These are phyloP conservation scores for Bimastos eiseni DNA, from an alignment of 2,888 invertebrate species.

Conservation along the genomic window DNA sequence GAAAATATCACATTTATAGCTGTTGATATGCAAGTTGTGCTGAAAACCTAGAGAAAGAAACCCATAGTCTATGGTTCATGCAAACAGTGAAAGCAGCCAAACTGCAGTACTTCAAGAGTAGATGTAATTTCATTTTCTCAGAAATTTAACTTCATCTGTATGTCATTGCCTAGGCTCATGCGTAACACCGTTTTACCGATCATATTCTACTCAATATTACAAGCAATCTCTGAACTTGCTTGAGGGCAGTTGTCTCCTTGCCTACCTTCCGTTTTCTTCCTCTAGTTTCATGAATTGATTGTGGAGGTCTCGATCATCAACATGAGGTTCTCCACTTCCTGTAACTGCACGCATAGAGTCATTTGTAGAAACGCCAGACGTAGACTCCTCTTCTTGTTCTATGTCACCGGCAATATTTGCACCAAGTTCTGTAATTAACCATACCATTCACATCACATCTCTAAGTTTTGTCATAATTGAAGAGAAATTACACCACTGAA, in stretches of 20 bases:
- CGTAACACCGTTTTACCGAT: background rate
- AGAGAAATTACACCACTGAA: background rate
- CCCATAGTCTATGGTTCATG: too few species aligned
- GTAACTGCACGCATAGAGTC: conserved; percentile 63
- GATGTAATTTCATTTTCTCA: background rate
- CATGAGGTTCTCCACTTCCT: background rate
- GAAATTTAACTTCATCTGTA: background rate
- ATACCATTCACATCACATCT: background rate
- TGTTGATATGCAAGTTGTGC: too few species aligned
- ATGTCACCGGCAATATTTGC: conserved; percentile 30
- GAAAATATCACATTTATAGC: too few species aligned
- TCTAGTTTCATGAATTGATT: conserved; percentile 53
- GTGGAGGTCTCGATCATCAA: conserved; percentile 47
- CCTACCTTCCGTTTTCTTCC: conserved; percentile 56
- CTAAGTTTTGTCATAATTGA: background rate
- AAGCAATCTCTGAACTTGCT: background rate
- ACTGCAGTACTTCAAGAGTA: too few species aligned
- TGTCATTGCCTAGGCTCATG: too few species aligned
- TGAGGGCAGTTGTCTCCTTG: conserved; percentile 31
- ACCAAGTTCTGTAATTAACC: conserved; percentile 23
- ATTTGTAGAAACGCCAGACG: conserved; percentile 70
- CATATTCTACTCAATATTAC: background rate
- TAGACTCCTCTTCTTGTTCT: conserved; percentile 66
- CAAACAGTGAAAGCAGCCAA: too few species aligned
- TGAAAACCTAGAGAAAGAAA: too few species aligned